phyloP scores from a whole-genome alignment of 2,113 vertebrate genomes.

The Cariama cristata region DNA sequence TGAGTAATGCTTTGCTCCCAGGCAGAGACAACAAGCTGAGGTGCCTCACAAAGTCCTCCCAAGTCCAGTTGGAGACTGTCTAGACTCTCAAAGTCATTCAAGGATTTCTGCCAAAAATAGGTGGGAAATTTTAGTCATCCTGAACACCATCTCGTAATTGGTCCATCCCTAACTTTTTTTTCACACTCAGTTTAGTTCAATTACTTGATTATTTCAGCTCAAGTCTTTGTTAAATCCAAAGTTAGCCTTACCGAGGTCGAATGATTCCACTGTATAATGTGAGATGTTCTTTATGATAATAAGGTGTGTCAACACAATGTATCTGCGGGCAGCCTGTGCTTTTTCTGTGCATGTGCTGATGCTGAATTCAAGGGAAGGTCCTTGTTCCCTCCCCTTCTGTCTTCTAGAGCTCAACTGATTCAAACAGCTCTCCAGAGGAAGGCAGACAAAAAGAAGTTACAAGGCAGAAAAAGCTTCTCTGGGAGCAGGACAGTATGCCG shows the following conservation, averaged over 20 bases:
- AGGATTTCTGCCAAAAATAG: neutral
- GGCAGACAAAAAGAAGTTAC: slow-evolving; percentile 67
- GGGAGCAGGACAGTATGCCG: slow-evolving; percentile 15
- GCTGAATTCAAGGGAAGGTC: neutral
- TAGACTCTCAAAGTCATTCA: neutral
- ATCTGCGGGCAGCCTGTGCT: neutral
- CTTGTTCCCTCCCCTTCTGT: neutral
- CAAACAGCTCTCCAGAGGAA: slow-evolving; percentile 60
- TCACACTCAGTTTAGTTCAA: neutral
- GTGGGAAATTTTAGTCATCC: neutral
- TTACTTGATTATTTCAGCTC: neutral
- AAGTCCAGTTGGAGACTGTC: neutral
- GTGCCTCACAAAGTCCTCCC: neutral
- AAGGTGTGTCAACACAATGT: neutral
- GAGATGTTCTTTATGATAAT: neutral
- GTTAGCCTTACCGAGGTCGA: neutral
- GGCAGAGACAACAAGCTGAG: neutral
- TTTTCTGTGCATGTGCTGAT: neutral
- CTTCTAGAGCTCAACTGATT: slow-evolving; percentile 66
- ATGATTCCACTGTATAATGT: neutral
- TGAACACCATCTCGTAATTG: neutral
- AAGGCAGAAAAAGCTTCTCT: slow-evolving; percentile 69
- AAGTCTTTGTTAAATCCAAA: neutral
- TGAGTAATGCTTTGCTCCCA: neutral
- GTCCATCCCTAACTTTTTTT: neutral